Percentiles rank a stretch among this genome's conserved stretches.
These are phyloP conservation scores for Tragelaphus scriptus DNA, from an alignment of 2,113 vertebrate species.

Conservation along the genomic window DNA sequence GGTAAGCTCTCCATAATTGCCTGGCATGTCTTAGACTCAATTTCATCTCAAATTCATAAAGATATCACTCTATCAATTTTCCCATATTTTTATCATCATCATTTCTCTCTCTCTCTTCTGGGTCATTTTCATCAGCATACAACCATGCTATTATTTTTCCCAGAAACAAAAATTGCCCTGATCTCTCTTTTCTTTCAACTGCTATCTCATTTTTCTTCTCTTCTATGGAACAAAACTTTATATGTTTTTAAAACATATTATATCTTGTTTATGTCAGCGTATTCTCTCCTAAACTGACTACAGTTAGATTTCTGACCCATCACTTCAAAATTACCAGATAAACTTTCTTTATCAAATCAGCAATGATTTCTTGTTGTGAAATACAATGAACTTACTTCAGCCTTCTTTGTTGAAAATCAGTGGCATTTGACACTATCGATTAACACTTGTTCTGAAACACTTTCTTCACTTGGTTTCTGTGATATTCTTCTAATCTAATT, in stretches of 20 bases:
- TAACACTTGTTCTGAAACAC: background rate
- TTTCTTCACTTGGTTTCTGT: background rate
- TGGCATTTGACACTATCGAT: background rate
- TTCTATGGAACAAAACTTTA: background rate
- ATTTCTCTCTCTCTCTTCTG: background rate
- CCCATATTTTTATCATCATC: background rate
- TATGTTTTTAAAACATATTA: background rate
- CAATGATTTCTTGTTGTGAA: background rate
- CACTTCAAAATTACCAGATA: background rate
- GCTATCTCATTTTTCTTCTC: background rate
- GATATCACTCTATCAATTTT: background rate
- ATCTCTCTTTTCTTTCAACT: background rate
- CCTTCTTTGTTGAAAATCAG: background rate
- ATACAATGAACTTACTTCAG: background rate
- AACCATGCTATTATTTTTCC: background rate
- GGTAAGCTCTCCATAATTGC: background rate
- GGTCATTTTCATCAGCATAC: background rate
- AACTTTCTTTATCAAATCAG: background rate
- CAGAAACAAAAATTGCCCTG: background rate
- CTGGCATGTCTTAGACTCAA: background rate
- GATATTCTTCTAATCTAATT: background rate
- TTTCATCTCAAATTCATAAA: background rate
- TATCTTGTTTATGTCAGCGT: background rate
- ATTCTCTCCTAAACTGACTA: background rate
- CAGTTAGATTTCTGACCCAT: background rate